A percentile compares a stretch with the other conserved stretches of the same genome.
phyloP scores from a whole-genome alignment of 2,888 invertebrate genomes.

The Bembecia ichneumoniformis region DNA sequence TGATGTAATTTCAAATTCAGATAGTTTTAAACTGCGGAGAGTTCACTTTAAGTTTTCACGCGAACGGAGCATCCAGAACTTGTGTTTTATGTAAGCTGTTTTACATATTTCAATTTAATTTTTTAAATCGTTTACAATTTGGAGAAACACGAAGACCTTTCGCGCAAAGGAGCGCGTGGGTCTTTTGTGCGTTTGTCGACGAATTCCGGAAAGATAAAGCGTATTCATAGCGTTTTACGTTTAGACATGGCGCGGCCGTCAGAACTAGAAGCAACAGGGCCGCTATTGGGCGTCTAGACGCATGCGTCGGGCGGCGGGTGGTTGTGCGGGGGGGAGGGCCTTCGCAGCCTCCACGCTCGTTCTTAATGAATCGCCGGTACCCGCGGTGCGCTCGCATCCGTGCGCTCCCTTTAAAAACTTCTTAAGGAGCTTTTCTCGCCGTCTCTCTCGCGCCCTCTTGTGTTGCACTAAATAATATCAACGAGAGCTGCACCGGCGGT shows the following conservation, averaged over 20 bases:
- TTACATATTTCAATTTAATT: no score
- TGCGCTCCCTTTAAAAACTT: slow-evolving; percentile 57
- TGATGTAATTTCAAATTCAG: no score
- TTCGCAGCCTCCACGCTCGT: slow-evolving; percentile 60
- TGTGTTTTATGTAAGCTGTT: no score
- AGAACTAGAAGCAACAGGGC: slow-evolving; percentile 62
- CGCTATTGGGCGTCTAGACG: slow-evolving; percentile 42
- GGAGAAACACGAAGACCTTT: no score
- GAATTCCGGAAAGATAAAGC: slow-evolving; percentile 57
- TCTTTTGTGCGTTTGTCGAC: slow-evolving; percentile 45
- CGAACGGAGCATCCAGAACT: no score
- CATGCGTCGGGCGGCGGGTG: slow-evolving; percentile 36
- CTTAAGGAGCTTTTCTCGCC: slow-evolving; percentile 43
- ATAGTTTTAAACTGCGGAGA: no score
- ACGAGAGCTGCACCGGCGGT: slow-evolving; percentile 28
- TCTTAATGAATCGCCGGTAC: slow-evolving; percentile 68
- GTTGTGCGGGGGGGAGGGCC: slow-evolving; percentile 34
- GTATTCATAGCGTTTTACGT: slow-evolving; percentile 64
- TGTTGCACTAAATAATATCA: slow-evolving; percentile 42
- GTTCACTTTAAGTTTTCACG: no score
- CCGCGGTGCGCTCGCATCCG: slow-evolving; percentile 58
- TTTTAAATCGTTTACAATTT: no score
- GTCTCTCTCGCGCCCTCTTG: slow-evolving; percentile 57
- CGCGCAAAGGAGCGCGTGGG: slow-evolving; percentile 12
- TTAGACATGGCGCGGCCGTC: slow-evolving; percentile 56